Evolutionary conservation across 2,797 vertebrate species (phyloP), one percentile per base, ranked within the genome.

Genomic region (Myotis daubentonii): DNA sequence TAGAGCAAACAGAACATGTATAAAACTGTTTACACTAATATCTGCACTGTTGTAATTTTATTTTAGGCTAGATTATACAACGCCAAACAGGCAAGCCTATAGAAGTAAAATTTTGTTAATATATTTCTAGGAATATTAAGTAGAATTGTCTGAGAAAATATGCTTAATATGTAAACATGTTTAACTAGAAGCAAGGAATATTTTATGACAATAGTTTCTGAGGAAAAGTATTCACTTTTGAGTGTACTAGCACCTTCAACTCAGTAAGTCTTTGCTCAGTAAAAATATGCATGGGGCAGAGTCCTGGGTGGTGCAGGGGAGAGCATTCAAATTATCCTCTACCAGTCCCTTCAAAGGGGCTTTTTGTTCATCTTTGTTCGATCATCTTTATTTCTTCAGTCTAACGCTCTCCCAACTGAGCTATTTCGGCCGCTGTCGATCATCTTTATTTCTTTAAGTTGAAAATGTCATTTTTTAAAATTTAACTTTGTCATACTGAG

Each of bases 361-460:
- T 13, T 49, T 74, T n/a, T 60, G 9, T 41, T 91, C 17, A 65
- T 23, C 2, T 62, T 74, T 93, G 25, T 70, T 75, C n/a, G 17
- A 36, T 92, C 53, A 38, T 20, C 9, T 68, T n/a, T n/a, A n/a
- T 78, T 36, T 96, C 95, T 97, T 97, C 95, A 97, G 96, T 95
- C 95, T 97, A 96, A 97, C 80, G 87, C 96, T 93, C 96, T 97
- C 96, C 97, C 97, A 97, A 97, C 96, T 97, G 97, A 98, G 96
- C 96, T 95, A 95, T 97, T 95, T 94, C 87, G 8, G 94, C 92
- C 2, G 74, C 74, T 22, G 74, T 33, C n/a, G n/a, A n/a, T n/a
- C n/a, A n/a, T n/a, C n/a, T n/a, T 87, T 83, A 57, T 75, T 94
- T 20, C 8, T 5, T 49, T 70, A 65, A 25, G 68, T 12, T 36